Conservation (phyloP, 1,140 invertebrate genomes). For the Polypedilum pembai region DNA sequence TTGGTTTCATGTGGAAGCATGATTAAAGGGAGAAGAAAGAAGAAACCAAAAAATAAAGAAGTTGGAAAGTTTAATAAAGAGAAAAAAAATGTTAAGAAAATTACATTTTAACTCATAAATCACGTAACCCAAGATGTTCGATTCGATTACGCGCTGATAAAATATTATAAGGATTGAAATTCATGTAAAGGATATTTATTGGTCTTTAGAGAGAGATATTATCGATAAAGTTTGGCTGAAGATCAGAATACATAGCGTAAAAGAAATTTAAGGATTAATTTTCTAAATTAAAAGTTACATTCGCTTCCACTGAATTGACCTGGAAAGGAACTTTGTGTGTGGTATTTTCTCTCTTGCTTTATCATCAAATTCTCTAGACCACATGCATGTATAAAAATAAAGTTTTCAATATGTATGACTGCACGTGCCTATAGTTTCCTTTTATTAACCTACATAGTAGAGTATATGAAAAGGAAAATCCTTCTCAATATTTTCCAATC, state of each 20-base stretch:
- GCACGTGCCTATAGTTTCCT: background rate
- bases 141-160: background rate
- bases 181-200: background rate
- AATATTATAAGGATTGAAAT: background rate
- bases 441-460: background rate
- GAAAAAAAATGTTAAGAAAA: background rate
- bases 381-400: background rate
- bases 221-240: background rate
- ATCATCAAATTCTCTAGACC: background rate
- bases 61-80: background rate
- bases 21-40: background rate
- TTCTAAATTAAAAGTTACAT: background rate
- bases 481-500: too few relatives aligned
- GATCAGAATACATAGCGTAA: background rate
- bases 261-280: background rate
- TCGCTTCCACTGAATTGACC: background rate
- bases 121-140: slow-evolving; percentile 9
- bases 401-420: background rate
- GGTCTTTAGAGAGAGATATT: background rate
- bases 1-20: background rate
- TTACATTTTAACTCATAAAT: slow-evolving; percentile 10
- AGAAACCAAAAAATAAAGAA: background rate
- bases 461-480: too few relatives aligned
- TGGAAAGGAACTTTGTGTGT: background rate
- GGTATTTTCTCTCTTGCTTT: background rate